A percentile compares a stretch with the other conserved stretches of the same genome.
Conservation (phyloP, 2,113 vertebrate genomes). For the Sebastes fasciatus region DNA sequence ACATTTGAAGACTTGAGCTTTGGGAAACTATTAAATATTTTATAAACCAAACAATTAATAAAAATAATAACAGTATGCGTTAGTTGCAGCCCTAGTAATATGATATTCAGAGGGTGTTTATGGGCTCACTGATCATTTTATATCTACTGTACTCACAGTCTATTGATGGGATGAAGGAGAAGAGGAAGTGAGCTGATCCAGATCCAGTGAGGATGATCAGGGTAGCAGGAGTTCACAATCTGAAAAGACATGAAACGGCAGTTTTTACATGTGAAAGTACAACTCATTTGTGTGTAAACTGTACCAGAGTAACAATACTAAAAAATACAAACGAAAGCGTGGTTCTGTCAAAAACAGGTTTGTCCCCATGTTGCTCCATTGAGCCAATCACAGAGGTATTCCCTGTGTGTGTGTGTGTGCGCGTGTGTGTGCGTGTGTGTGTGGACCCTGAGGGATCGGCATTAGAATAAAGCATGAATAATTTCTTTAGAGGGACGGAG, state of each 20-base stretch:
- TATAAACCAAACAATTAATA: neutral
- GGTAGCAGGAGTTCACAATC: slow-evolving; percentile 11
- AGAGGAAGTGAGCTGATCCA: slow-evolving; percentile 1
- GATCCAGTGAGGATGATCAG: slow-evolving; percentile 3
- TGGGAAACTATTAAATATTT: neutral
- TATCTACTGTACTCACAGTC: slow-evolving; percentile 35
- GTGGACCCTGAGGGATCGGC: slow-evolving; percentile 34
- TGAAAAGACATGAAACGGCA: slow-evolving; percentile 2
- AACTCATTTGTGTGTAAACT: no score
- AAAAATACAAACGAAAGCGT: neutral
- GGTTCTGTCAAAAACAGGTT: slow-evolving; percentile 12
- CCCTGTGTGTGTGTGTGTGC: slow-evolving; percentile 21
- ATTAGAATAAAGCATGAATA: slow-evolving; percentile 78
- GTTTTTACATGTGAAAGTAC: neutral
- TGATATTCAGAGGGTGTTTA: neutral
- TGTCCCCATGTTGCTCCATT: neutral
- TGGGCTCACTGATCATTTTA: no score
- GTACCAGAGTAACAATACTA: neutral
- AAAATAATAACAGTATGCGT: no score
- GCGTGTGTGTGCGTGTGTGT: slow-evolving; percentile 17
- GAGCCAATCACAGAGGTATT: slow-evolving; percentile 5
- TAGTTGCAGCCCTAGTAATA: neutral
- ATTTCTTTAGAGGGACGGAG: slow-evolving; percentile 73
- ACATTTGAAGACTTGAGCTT: no score
- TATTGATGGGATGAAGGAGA: neutral